Evolutionary conservation across 2,113 vertebrate genomes (phyloP).

Genomic region (Chaenocephalus aceratus): DNA sequence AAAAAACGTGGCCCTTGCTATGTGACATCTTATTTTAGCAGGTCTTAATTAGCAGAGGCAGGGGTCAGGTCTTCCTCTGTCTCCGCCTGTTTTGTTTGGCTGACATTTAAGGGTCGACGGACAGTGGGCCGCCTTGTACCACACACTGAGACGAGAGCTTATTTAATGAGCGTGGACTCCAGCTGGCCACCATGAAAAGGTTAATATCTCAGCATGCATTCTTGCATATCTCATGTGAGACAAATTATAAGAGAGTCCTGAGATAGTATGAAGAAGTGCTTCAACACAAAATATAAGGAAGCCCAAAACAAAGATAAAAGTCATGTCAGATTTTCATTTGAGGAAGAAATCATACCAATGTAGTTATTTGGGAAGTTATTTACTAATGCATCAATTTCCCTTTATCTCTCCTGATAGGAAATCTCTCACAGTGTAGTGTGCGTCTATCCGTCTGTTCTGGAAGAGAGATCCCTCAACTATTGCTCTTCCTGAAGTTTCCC

Average conservation of each 20-base stretch:
- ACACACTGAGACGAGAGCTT: slow-evolving; percentile 69
- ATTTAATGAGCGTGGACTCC: slow-evolving; percentile 80
- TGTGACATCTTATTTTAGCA: slow-evolving; percentile 64
- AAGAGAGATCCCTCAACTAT: not conserved
- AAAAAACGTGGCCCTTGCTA: slow-evolving; percentile 38
- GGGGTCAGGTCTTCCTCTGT: slow-evolving; percentile 68
- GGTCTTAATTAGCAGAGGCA: slow-evolving; percentile 71
- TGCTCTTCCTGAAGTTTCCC: not conserved
- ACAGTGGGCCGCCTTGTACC: slow-evolving; percentile 63
- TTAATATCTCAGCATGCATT: slow-evolving; percentile 72
- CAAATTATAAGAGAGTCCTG: slow-evolving; percentile 48
- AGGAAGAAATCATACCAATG: slow-evolving; percentile 4
- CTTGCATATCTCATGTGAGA: slow-evolving; percentile 52
- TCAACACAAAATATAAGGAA: slow-evolving; percentile 20
- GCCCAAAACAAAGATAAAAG: slow-evolving; percentile 29
- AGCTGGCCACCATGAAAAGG: slow-evolving; percentile 79
- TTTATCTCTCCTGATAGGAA: not conserved
- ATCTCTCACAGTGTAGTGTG: not conserved
- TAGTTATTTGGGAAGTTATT: not conserved
- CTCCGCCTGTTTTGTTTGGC: slow-evolving; percentile 74
- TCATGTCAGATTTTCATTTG: slow-evolving; percentile 11
- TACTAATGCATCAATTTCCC: not conserved
- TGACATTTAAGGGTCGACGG: slow-evolving; percentile 78
- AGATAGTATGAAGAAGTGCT: slow-evolving; percentile 40
- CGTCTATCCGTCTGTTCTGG: not conserved